Evolutionary conservation across 2,113 vertebrate species (phyloP).

Genomic region (Struthio camelus): DNA sequence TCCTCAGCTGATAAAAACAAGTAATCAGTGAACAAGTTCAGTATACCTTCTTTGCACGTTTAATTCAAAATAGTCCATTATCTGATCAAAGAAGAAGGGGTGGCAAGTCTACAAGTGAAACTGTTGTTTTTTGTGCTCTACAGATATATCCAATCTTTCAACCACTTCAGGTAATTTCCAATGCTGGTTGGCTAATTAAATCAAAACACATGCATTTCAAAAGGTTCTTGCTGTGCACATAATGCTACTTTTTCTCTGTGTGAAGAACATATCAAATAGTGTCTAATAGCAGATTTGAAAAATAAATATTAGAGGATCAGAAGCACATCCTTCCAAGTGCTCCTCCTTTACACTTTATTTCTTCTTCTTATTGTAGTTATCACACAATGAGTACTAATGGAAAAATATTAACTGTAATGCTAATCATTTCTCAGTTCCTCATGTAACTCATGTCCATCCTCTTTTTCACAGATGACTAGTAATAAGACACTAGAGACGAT

Average conservation of each 20-base stretch:
- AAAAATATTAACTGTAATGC: not conserved
- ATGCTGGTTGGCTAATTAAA: not conserved
- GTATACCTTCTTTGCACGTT: not conserved
- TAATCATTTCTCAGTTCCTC: not conserved
- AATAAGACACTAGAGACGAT: not conserved
- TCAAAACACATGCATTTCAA: not conserved
- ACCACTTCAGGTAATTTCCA: not conserved
- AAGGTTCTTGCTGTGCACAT: not conserved
- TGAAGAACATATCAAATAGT: not conserved
- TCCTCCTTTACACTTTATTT: not conserved
- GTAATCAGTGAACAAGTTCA: not conserved
- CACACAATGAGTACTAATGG: not conserved
- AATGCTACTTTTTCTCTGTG: not conserved
- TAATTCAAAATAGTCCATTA: not conserved
- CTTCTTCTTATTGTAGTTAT: not conserved
- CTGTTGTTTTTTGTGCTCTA: fast-evolving
- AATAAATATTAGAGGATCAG: not conserved
- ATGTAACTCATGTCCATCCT: not conserved
- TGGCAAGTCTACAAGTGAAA: not conserved
- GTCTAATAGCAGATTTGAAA: not conserved
- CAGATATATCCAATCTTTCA: not conserved
- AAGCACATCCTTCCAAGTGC: not conserved
- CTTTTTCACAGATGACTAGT: not conserved
- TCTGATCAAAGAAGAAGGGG: not conserved
- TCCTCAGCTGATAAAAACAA: not conserved